These are phyloP conservation scores for Camponotus pennsylvanicus DNA, from an alignment of 1,140 invertebrate genomes.

Conservation along the genomic window DNA sequence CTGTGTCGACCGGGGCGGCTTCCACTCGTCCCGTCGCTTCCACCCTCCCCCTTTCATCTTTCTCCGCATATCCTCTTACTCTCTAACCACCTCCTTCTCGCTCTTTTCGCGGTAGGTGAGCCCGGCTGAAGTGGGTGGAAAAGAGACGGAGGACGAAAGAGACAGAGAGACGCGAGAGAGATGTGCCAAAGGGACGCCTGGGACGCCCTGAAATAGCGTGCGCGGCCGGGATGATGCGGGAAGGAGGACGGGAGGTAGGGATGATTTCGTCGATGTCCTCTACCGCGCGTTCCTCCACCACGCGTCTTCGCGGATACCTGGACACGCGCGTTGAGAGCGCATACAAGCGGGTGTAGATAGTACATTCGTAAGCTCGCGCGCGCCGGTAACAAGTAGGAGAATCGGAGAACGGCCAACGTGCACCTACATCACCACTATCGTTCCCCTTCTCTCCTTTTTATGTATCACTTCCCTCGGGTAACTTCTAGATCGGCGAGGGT, in stretches of 20 bases:
- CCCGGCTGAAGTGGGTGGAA: slow-evolving; percentile 52
- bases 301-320: slow-evolving; percentile 47
- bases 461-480: background rate
- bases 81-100: slow-evolving; percentile 40
- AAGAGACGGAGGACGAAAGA: slow-evolving; percentile 49
- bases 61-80: slow-evolving; percentile 59
- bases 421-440: slow-evolving; percentile 47
- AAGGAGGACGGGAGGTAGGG: slow-evolving; percentile 49
- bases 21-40: slow-evolving; percentile 70
- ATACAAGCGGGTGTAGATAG: slow-evolving; percentile 18
- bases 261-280: slow-evolving; percentile 72
- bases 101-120: slow-evolving; percentile 53
- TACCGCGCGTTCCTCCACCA: slow-evolving; percentile 44
- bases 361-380: slow-evolving; percentile 54
- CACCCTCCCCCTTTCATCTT: slow-evolving; percentile 44
- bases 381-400: slow-evolving; percentile 57
- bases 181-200: slow-evolving; percentile 59
- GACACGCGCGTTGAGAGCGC: slow-evolving; percentile 52
- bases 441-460: background rate
- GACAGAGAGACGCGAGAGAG: slow-evolving; percentile 57
- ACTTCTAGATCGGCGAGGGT: slow-evolving; percentile 21
- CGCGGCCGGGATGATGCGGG: slow-evolving; percentile 21
- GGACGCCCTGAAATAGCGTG: slow-evolving; percentile 39
- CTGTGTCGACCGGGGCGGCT: slow-evolving; percentile 77
- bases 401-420: slow-evolving; percentile 61